phyloP scores from a whole-genome alignment of 2,113 vertebrate genomes.

The Psittacus erithacus region DNA sequence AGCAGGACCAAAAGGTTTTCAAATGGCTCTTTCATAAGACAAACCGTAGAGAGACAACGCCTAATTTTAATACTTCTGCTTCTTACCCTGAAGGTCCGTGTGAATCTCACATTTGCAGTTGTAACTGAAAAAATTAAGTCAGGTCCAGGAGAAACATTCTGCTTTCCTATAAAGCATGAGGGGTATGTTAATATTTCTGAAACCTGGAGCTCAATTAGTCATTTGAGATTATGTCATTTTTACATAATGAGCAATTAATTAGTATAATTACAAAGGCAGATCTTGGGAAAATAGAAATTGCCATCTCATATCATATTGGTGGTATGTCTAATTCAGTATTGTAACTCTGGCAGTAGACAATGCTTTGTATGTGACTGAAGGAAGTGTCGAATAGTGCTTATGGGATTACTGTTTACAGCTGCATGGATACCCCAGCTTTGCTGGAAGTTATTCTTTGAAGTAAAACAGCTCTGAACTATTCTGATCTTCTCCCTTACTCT shows the following conservation, averaged over 20 bases:
- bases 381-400: background rate
- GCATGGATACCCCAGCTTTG: background rate
- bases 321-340: background rate
- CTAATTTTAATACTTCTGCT: background rate
- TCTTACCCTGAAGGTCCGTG: background rate
- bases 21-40: background rate
- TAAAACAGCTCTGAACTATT: background rate
- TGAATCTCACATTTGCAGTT: background rate
- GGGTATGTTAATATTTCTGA: background rate
- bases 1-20: background rate
- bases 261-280: background rate
- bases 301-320: background rate
- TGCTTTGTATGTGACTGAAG: background rate
- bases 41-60: background rate
- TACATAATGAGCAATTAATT: background rate
- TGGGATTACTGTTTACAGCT: background rate
- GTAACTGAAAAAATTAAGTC: background rate
- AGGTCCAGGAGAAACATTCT: background rate
- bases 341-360: background rate
- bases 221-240: background rate
- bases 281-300: background rate
- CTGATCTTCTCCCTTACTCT: background rate
- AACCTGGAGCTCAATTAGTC: background rate
- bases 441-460: background rate
- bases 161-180: background rate